Evolutionary conservation across 2,888 invertebrate species (phyloP).

Genomic region (Ophonus ardosiacus): DNA sequence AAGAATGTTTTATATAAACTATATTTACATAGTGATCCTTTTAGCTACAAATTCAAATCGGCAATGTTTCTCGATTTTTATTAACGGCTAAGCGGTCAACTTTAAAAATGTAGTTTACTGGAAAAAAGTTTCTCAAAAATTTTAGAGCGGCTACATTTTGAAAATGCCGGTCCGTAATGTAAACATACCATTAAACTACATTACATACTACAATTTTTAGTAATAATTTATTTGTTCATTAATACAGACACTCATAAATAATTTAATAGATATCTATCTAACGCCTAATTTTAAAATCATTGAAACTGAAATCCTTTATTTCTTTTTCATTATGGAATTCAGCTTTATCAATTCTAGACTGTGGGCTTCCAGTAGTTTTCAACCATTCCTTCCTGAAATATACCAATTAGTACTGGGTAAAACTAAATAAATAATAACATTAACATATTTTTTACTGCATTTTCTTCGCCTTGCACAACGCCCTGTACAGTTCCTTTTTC

Average conservation of each 20-base stretch:
- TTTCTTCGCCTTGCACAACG: conserved; percentile 80
- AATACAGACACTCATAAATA: conserved; percentile 41
- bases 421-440: conserved; percentile 71
- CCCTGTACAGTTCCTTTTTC: conserved; percentile 83
- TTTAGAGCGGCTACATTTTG: no score
- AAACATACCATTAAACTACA: no score
- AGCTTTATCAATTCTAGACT: conserved; percentile 84
- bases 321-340: conserved; percentile 83
- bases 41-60: no score
- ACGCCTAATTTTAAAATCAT: conserved; percentile 77
- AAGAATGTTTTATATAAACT: no score
- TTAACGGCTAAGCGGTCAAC: no score
- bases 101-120: no score
- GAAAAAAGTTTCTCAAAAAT: no score
- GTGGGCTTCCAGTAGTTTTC: conserved; percentile 84
- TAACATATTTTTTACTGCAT: conserved; percentile 82
- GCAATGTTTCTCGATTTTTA: no score
- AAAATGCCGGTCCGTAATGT: no score
- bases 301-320: conserved; percentile 77
- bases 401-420: neutral
- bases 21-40: no score
- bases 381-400: conserved; percentile 79
- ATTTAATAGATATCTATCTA: conserved; percentile 52
- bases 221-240: conserved; percentile 22
- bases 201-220: neutral